phyloP scores from a whole-genome alignment of 2,797 vertebrate species.

The Masticophis lateralis region DNA sequence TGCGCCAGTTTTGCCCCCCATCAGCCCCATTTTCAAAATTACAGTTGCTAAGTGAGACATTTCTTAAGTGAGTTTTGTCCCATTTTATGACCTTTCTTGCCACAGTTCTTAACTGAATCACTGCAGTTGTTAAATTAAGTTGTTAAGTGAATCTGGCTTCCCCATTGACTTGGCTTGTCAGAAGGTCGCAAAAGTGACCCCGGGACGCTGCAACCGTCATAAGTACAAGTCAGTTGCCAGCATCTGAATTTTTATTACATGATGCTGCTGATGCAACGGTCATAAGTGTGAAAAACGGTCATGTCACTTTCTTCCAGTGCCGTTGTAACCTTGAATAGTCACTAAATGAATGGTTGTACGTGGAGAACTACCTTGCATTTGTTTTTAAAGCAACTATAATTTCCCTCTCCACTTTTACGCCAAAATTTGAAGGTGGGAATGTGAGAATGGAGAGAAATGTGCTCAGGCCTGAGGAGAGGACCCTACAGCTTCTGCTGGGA shows the following conservation, averaged over 20 bases:
- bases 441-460: constrained; percentile 1
- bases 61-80: not conserved
- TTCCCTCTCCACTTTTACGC: not conserved
- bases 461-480: not conserved
- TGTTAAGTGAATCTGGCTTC: not conserved
- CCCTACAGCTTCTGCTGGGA: constrained; percentile 19
- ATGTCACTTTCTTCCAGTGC: not conserved
- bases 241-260: not conserved
- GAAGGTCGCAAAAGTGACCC: not conserved
- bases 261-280: not conserved
- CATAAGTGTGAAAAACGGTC: not conserved
- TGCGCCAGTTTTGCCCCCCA: constrained; percentile 35
- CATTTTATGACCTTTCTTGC: not conserved
- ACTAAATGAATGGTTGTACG: not conserved
- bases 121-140: no score
- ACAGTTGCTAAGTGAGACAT: not conserved
- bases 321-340: not conserved
- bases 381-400: constrained; percentile 6
- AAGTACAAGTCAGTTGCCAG: not conserved
- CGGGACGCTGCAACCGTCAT: not conserved
- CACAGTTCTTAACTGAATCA: not conserved
- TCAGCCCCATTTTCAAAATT: not conserved
- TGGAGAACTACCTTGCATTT: not conserved
- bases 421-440: not conserved
- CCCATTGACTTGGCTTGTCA: not conserved